Evolutionary conservation across 64 coral and sea anemone genomes (phyloP).

Genomic region (Porites lutea): DNA sequence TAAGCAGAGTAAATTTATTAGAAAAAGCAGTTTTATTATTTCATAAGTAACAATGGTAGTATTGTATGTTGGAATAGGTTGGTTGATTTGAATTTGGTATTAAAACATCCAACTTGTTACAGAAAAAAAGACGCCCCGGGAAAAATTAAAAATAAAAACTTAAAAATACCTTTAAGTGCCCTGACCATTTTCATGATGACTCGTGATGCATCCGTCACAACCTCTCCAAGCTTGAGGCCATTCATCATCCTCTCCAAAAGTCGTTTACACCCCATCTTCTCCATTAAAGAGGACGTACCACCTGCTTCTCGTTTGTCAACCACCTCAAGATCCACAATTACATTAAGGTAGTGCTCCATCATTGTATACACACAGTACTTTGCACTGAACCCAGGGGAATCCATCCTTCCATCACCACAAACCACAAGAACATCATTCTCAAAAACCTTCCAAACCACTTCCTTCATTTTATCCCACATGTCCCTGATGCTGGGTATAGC

Average conservation of each 20-base stretch:
- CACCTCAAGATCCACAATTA: slow-evolving; percentile 53
- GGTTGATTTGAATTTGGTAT: background rate
- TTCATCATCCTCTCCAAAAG: slow-evolving; percentile 27
- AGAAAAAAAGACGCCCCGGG: background rate
- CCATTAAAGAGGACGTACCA: slow-evolving; percentile 39
- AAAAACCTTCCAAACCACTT: background rate
- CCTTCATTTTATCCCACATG: slow-evolving; percentile 29
- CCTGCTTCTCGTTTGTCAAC: slow-evolving; percentile 55
- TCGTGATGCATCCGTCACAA: slow-evolving; percentile 40
- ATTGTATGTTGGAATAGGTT: too few relatives aligned
- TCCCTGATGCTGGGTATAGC: slow-evolving; percentile 12
- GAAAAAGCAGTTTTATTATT: too few relatives aligned
- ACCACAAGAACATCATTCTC: slow-evolving; percentile 28
- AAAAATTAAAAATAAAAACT: slow-evolving; percentile 1
- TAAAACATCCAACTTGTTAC: slow-evolving; percentile 5
- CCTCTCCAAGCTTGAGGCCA: slow-evolving; percentile 35
- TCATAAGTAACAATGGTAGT: too few relatives aligned
- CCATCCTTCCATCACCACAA: slow-evolving; percentile 66
- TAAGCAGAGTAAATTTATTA: too few relatives aligned
- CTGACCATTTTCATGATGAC: slow-evolving; percentile 25
- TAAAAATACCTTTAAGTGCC: slow-evolving; percentile 34
- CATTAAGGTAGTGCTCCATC: slow-evolving; percentile 60
- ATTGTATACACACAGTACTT: slow-evolving; percentile 59
- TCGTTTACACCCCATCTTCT: slow-evolving; percentile 29
- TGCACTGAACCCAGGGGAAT: slow-evolving; percentile 60